Percentiles rank a stretch among this genome's conserved stretches.
Evolutionary conservation across 2,797 vertebrate genomes (phyloP).

Genomic region (Pyrocephalus nanus): DNA sequence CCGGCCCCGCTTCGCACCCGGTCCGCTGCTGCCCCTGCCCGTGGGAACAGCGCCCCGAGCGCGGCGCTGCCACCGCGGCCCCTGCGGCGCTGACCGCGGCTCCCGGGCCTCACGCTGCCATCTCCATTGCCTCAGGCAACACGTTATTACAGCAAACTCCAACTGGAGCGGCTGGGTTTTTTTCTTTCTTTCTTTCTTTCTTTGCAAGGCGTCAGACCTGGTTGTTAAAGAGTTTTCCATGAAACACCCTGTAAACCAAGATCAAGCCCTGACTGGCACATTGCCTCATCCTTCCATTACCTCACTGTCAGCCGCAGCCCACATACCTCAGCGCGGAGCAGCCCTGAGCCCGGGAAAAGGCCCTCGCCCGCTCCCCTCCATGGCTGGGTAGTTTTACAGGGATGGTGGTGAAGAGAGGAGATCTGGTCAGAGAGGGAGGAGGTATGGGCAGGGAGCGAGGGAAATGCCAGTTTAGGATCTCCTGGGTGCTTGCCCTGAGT

Average conservation of each 20-base stretch:
- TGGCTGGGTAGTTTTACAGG: neutral
- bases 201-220: neutral
- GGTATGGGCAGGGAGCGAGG: neutral
- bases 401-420: neutral
- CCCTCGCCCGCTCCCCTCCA: accelerated
- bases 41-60: too few relatives aligned
- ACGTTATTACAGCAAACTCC: accelerated
- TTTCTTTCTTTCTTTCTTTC: neutral
- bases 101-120: neutral
- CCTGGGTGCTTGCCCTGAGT: neutral
- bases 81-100: too few relatives aligned
- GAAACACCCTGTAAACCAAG: neutral
- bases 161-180: too few relatives aligned
- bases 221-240: neutral
- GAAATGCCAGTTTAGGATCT: neutral
- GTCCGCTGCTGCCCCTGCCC: too few relatives aligned
- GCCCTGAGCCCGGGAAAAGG: neutral
- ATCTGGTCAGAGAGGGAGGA: neutral
- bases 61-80: too few relatives aligned
- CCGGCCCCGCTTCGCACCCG: too few relatives aligned
- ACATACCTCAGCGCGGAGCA: accelerated
- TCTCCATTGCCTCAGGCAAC: neutral
- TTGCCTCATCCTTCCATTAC: neutral
- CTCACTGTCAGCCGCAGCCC: neutral
- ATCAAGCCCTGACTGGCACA: neutral